Evolutionary conservation across 1,140 invertebrate genomes (phyloP).

Genomic region (Octopus bimaculoides): DNA sequence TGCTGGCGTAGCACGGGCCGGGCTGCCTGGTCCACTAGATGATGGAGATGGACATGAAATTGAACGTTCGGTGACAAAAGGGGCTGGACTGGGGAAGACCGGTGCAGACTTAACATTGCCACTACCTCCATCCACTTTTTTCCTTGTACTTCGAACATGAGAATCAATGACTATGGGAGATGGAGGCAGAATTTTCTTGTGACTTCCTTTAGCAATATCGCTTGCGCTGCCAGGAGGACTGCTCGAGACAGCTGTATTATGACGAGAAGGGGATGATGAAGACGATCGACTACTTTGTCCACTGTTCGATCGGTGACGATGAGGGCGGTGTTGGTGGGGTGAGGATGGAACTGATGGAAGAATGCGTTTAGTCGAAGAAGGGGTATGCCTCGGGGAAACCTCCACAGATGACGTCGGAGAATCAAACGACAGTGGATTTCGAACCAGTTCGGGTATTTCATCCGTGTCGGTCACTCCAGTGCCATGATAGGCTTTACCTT

Average conservation of each 20-base stretch:
- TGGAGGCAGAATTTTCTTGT: neutral
- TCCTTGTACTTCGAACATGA: neutral
- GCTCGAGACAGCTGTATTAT: neutral
- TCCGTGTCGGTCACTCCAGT: no score
- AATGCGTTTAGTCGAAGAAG: no score
- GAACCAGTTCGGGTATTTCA: no score
- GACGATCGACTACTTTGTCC: neutral
- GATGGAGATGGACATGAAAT: neutral
- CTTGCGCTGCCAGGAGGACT: neutral
- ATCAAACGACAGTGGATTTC: no score
- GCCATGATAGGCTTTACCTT: no score
- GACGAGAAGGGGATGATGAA: neutral
- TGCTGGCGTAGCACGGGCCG: neutral
- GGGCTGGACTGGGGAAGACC: neutral
- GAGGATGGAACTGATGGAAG: neutral
- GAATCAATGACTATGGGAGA: conserved; percentile 1
- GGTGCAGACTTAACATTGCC: neutral
- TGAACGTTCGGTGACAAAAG: neutral
- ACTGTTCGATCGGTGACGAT: no score
- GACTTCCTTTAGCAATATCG: neutral
- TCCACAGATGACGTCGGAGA: no score
- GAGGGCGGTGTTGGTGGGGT: neutral
- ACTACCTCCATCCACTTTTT: neutral
- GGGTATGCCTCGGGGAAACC: no score
- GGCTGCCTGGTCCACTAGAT: neutral